phyloP scores from a whole-genome alignment of 53 echinoderm and acorn worm species.

The Holothuria leucospilota region DNA sequence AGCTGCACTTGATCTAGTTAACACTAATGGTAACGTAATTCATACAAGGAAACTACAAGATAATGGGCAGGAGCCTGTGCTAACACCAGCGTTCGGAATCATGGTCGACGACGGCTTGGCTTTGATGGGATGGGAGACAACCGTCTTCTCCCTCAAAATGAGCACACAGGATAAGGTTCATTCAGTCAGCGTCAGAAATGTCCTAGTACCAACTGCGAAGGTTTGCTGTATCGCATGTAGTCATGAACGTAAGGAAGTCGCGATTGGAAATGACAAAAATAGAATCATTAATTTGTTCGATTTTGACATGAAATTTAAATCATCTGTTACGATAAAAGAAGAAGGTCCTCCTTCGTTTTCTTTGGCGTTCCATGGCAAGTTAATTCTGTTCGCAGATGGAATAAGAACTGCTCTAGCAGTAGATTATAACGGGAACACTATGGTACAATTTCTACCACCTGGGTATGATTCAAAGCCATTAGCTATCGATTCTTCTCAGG shows the following conservation, averaged over 20 bases:
- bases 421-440: neutral
- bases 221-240: neutral
- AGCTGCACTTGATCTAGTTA: conserved; percentile 17
- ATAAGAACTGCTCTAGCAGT: neutral
- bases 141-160: conserved; percentile 22
- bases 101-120: neutral
- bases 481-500: neutral
- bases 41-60: conserved; percentile 30
- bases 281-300: conserved; percentile 16
- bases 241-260: neutral
- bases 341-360: conserved; percentile 4
- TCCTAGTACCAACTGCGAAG: conserved; percentile 8
- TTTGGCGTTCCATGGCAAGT: neutral
- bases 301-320: neutral
- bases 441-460: conserved; percentile 22
- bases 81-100: conserved; percentile 1
- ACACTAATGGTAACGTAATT: conserved; percentile 7
- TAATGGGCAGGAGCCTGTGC: conserved; percentile 22
- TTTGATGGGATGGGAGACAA: conserved; percentile 14
- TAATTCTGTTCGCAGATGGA: conserved; percentile 6
- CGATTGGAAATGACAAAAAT: conserved; percentile 29
- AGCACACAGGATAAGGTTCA: neutral
- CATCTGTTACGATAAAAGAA: conserved; percentile 21
- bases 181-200: neutral
- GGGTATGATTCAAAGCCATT: neutral